Evolutionary conservation across 2,797 vertebrate genomes (phyloP), one percentile per base, ranked within the genome.

Genomic region (Characodon lateralis): DNA sequence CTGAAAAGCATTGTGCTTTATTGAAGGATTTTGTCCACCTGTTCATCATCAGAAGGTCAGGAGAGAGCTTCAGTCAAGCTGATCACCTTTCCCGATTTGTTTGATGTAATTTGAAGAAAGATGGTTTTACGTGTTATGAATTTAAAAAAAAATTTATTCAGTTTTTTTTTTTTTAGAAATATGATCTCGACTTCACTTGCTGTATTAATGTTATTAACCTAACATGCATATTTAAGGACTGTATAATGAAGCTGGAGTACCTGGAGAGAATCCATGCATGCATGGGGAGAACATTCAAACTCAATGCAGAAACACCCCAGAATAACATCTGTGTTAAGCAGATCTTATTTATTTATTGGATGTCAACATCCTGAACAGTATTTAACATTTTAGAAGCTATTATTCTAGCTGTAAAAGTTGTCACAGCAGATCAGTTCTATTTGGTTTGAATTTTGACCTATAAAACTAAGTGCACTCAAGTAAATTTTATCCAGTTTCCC

Each of bases 401-500:
- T 2, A 2, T 4, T 68, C 41, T n/a, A 6, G n/a, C 43, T 69
- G 41, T 69, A 16, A 46, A 69, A 46, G 24, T n/a, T 5, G 66
- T 46, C 41, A n/a, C 22, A 46, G 66, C 56, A 71, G 71, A 77
- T 78, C 72, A 72, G 3, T 48, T n/a, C 5, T 74, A 63, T 83
- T 74, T 87, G 58, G 61, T 13, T 63, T 18, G 10, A 28, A 55
- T 28, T 63, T 13, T 74, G 70, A 76, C 73, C 78, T 83, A 78
- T 80, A 18, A 53, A 53, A 68, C 68, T 55, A 63, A 82, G 59
- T 71, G 72, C 55, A 75, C 76, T 82, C 3, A 0, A 55, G 58
- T 55, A 5, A 69, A 76, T 46, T 46, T 46, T 41, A 68, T 43
- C 41, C 39, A n/a, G 63, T 46, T 58, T 68, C 14, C 12, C 77